Conservation (phyloP, 1,140 invertebrate genomes). For the Spodoptera litura region DNA sequence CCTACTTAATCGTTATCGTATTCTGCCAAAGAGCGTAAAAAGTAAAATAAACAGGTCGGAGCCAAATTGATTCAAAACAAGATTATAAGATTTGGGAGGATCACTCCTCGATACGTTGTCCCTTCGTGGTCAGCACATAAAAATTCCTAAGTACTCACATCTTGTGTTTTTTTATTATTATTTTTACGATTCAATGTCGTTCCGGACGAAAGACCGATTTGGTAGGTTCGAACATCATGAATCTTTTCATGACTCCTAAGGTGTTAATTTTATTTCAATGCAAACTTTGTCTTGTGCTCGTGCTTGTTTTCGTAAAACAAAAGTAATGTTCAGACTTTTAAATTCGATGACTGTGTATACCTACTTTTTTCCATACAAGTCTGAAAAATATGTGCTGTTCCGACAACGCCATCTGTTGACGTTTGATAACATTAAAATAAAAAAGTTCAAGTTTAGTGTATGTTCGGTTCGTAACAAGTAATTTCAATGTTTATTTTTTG, state of each 20-base stretch:
- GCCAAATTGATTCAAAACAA: slow-evolving; percentile 37
- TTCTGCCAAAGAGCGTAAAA: slow-evolving; percentile 26
- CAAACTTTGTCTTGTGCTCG: background rate
- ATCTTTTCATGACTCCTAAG: background rate
- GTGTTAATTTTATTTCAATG: background rate
- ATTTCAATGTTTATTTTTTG: no score
- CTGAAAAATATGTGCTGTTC: no score
- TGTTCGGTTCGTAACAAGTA: no score
- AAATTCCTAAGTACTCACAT: slow-evolving; percentile 51
- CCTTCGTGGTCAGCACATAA: slow-evolving; percentile 48
- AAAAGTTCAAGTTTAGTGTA: background rate
- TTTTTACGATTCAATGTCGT: slow-evolving; percentile 56
- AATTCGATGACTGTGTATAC: no score
- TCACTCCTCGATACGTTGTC: slow-evolving; percentile 42
- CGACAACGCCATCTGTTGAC: slow-evolving; percentile 1
- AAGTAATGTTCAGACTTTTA: background rate
- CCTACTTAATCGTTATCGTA: background rate
- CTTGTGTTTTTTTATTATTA: slow-evolving; percentile 49
- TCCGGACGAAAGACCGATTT: slow-evolving; percentile 47
- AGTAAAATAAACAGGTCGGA: slow-evolving; percentile 20
- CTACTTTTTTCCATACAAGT: no score
- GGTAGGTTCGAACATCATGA: slow-evolving; percentile 15
- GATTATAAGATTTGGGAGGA: slow-evolving; percentile 37
- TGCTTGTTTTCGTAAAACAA: background rate
- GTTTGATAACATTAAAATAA: background rate